Evolutionary conservation across 1,140 invertebrate species (phyloP).

Genomic region (Penaeus japonicus): DNA sequence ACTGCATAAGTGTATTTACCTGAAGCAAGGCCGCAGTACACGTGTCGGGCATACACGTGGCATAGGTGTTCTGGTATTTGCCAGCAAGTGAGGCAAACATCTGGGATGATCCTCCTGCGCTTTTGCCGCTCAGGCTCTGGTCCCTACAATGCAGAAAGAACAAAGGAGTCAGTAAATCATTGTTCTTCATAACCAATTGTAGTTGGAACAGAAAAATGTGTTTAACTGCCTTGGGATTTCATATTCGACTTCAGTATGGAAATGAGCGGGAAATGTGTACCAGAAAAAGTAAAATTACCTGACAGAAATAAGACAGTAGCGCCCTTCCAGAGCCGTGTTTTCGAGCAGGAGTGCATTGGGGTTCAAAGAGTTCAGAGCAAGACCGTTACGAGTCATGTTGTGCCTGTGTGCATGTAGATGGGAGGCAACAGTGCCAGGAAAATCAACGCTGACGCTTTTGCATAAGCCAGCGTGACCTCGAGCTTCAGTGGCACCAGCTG

Average conservation of each 20-base stretch:
- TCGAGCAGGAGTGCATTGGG: neutral
- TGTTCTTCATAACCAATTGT: no score
- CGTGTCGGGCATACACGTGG: slow-evolving; percentile 19
- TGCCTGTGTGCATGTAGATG: neutral
- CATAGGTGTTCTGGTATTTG: slow-evolving; percentile 24
- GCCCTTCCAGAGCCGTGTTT: neutral
- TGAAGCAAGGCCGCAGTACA: slow-evolving; percentile 16
- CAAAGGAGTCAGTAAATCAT: neutral
- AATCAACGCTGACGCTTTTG: neutral
- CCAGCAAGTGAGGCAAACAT: slow-evolving; percentile 10
- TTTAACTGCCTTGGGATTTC: no score
- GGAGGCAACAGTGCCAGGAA: slow-evolving; percentile 25
- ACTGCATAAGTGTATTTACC: neutral
- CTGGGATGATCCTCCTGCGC: slow-evolving; percentile 20
- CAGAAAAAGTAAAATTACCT: neutral
- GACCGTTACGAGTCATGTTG: neutral
- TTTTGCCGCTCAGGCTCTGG: neutral
- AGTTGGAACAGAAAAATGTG: no score
- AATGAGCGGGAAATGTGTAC: no score
- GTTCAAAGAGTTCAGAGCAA: neutral
- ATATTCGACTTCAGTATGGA: no score
- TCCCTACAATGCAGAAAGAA: neutral
- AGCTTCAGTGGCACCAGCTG: slow-evolving; percentile 18
- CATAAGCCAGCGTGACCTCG: slow-evolving; percentile 13
- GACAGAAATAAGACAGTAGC: slow-evolving; percentile 31